A percentile compares a stretch with the other conserved stretches of the same genome.
phyloP scores from a whole-genome alignment of 2,888 invertebrate species.

The Campoletis raptor region DNA sequence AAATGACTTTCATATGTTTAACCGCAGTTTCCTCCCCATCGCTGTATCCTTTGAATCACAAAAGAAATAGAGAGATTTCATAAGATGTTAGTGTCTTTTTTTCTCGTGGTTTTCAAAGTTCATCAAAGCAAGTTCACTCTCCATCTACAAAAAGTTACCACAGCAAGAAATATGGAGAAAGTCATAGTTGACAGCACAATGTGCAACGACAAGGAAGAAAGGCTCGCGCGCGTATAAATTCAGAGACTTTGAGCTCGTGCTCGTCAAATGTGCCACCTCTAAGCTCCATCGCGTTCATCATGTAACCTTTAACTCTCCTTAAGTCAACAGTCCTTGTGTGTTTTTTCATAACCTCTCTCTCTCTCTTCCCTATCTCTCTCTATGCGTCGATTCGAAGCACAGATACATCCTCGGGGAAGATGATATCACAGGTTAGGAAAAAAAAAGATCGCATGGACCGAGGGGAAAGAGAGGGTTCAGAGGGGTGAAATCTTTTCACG shows the following conservation, averaged over 20 bases:
- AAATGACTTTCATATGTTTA: not conserved
- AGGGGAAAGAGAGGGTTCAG: slow-evolving; percentile 9
- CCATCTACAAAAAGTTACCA: not conserved
- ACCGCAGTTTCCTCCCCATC: not conserved
- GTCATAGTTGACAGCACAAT: slow-evolving; percentile 31
- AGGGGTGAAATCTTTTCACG: slow-evolving; percentile 64
- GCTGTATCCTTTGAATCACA: not conserved
- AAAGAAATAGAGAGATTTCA: not conserved
- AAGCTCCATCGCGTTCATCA: slow-evolving; percentile 30
- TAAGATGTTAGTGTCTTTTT: not conserved
- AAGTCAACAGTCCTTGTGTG: slow-evolving; percentile 20
- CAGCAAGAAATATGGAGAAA: slow-evolving; percentile 26
- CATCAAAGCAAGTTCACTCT: not conserved
- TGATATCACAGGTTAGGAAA: slow-evolving; percentile 20
- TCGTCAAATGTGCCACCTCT: slow-evolving; percentile 54
- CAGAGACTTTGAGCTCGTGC: slow-evolving; percentile 56
- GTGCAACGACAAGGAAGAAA: slow-evolving; percentile 24
- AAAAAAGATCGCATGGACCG: slow-evolving; percentile 1
- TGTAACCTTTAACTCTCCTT: slow-evolving; percentile 11
- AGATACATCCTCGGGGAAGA: slow-evolving; percentile 52
- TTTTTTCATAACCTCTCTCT: slow-evolving; percentile 5
- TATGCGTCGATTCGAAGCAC: slow-evolving; percentile 4
- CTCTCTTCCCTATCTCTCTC: slow-evolving; percentile 16
- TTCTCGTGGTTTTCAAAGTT: not conserved
- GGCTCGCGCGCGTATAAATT: slow-evolving; percentile 23